Base-by-base conservation (phyloP, 2,797 vertebrate genomes). In the Coregonus suidteri region DNA sequence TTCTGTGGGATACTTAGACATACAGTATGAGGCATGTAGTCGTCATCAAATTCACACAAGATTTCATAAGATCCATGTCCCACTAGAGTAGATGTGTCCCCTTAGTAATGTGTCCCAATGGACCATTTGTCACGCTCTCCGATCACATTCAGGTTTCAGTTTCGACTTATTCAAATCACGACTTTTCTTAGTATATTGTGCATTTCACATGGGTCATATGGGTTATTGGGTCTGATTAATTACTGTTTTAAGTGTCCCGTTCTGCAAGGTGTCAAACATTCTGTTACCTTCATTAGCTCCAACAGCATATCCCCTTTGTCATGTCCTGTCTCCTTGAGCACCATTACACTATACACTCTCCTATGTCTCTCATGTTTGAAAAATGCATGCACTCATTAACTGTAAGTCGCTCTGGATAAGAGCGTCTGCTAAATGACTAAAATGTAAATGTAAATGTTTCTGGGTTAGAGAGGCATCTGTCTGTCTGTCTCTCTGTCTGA, bases 311-410 rank as follows among this genome's bases (percentile, higher is more conserved):
- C 35, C 35, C 31, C 31, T 34, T 34, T 34, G 31, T 34, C 2
- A 34, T 34, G 2, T 34, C 31, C 31, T 34, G 31, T 34, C 31
- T 35, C 65, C 25, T 30, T 14, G 25, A 14, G 5, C 51, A 9
- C 13, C 15, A 69, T 3, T 37, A 4, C 35, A 20, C 37, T 1
- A n/a, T 9, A 18, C 18, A 47, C 16, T 47, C 16, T 6, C 16
- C 16, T 62, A 30, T 5, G 16, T 4, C 59, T 64, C 78, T 83
- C 79, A 5, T 13, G 0, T 67, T 31, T 71, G 25, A 25, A 25
- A 25, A 25, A 25, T 25, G 25, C 25, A 25, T 25, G 25, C 25
- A 25, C 25, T 25, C 25, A 25, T 25, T 25, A 25, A 25, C 25
- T 25, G 25, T 25, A 25, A 25, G 25, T 25, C 25, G 25, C 25